phyloP scores from a whole-genome alignment of 2,888 invertebrate species.

The Allygus modestus region DNA sequence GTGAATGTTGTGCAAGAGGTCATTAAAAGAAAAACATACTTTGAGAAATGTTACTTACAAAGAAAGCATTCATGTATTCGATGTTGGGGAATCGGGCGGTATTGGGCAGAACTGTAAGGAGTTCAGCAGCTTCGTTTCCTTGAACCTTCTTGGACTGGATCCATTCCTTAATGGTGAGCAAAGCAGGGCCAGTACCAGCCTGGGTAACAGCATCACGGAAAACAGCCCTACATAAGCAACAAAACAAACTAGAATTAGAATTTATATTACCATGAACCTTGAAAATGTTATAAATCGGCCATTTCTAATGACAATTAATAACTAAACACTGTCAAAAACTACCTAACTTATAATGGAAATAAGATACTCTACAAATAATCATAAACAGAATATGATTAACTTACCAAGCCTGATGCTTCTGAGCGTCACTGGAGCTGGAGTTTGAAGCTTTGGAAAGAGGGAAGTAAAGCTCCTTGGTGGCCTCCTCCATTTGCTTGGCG shows the following conservation, averaged over 20 bases:
- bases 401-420: conserved; percentile 77
- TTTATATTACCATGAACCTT: too few relatives aligned
- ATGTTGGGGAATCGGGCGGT: conserved; percentile 80
- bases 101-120: conserved; percentile 77
- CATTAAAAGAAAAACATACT: too few relatives aligned
- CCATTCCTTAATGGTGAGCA: conserved; percentile 79
- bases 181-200: conserved; percentile 82
- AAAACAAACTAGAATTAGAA: too few relatives aligned
- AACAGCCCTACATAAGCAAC: conserved; percentile 75
- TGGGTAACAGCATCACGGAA: conserved; percentile 79
- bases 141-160: conserved; percentile 78
- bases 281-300: too few relatives aligned
- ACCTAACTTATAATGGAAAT: too few relatives aligned
- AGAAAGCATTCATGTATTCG: conserved; percentile 80
- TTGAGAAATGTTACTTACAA: conserved; percentile 74
- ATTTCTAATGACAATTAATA: too few relatives aligned
- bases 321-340: too few relatives aligned
- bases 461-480: conserved; percentile 77
- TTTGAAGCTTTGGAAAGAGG: conserved; percentile 73
- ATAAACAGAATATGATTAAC: too few relatives aligned
- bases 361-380: too few relatives aligned
- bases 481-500: conserved; percentile 78
- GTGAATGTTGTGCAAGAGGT: too few relatives aligned
- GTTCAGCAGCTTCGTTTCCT: conserved; percentile 79
- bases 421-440: conserved; percentile 72